Conservation (phyloP, 2,888 invertebrate species). For the Cylindroiulus punctatus region DNA sequence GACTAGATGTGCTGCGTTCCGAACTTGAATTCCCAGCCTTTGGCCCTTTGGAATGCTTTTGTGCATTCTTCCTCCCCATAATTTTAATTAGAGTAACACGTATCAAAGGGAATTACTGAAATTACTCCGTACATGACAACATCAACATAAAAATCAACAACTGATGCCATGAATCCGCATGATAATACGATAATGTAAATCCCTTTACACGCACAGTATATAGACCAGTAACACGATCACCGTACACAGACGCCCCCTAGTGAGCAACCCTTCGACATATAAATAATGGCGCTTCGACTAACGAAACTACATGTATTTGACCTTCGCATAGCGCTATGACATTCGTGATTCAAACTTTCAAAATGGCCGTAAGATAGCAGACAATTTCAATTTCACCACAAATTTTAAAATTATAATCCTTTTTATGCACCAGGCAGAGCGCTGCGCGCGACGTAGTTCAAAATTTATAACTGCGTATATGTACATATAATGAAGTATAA, state of each 20-base stretch:
- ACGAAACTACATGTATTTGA: neutral
- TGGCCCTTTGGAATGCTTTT: conserved; percentile 40
- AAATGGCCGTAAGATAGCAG: neutral
- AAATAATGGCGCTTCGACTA: neutral
- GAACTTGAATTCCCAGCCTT: neutral
- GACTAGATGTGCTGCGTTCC: conserved; percentile 11
- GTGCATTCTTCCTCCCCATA: neutral
- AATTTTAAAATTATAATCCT: too few relatives aligned
- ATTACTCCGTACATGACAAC: neutral
- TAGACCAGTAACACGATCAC: neutral
- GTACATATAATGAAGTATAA: too few relatives aligned
- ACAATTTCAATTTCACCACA: neutral
- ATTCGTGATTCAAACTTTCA: neutral
- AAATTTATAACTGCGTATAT: too few relatives aligned
- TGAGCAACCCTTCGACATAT: neutral
- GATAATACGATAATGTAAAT: too few relatives aligned
- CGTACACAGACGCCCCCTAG: neutral
- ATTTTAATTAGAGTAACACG: neutral
- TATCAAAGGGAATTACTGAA: conserved; percentile 7
- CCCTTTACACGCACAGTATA: neutral
- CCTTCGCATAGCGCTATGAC: neutral
- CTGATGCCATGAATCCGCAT: too few relatives aligned
- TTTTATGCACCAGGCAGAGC: too few relatives aligned
- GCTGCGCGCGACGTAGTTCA: too few relatives aligned
- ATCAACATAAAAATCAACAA: neutral